Conservation (phyloP, 2,113 vertebrate species). For the Porphyrio hochstetteri region DNA sequence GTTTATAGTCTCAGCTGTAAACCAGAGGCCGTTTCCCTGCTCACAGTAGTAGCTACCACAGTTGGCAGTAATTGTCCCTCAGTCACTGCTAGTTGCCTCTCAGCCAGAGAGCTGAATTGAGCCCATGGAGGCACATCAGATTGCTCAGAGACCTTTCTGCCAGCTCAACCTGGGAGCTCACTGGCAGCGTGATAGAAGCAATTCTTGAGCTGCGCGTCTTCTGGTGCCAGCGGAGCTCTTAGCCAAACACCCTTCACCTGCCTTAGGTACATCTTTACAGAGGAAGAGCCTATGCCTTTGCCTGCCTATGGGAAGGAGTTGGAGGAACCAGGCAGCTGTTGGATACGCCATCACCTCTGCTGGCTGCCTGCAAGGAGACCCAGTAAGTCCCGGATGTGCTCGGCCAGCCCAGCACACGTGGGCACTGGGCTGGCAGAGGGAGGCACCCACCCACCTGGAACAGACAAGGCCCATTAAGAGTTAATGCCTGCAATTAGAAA, state of each 20-base stretch:
- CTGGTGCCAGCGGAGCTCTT: background rate
- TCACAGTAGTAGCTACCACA: background rate
- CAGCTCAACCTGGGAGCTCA: background rate
- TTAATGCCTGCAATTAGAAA: conserved; percentile 56
- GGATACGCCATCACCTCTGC: background rate
- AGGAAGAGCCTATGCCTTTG: background rate
- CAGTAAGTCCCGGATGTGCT: background rate
- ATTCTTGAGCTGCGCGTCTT: background rate
- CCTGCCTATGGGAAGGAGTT: background rate
- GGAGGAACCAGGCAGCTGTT: background rate
- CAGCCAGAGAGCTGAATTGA: background rate
- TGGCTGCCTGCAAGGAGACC: background rate
- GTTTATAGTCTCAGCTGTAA: background rate
- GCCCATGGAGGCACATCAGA: background rate
- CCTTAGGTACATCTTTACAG: background rate
- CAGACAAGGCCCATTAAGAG: conserved; percentile 28
- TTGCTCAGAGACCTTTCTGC: background rate
- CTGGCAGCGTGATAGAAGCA: background rate
- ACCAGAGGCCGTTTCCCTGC: background rate
- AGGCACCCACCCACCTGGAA: background rate
- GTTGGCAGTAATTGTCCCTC: background rate
- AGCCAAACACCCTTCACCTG: background rate
- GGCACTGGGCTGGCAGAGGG: background rate
- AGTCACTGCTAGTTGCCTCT: background rate
- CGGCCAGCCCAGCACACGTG: background rate